A percentile compares a stretch with the other conserved stretches of the same genome.
These are phyloP conservation scores for Euleptes europaea DNA, from an alignment of 2,113 vertebrate species.

Conservation along the genomic window DNA sequence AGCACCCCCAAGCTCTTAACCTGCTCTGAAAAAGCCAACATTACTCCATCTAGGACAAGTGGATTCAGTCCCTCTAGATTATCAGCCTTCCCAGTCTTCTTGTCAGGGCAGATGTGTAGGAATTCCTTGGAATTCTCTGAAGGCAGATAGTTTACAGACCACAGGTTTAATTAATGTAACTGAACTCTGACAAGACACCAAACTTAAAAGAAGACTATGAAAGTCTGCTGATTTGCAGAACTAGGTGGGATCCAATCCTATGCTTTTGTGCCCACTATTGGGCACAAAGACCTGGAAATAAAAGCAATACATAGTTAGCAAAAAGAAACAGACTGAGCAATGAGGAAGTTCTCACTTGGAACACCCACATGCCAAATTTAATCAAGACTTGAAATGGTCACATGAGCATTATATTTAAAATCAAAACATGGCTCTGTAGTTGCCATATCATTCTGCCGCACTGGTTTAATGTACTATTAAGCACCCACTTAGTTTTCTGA, in stretches of 20 bases:
- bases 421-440: neutral
- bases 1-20: too few species aligned
- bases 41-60: too few species aligned
- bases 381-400: constrained; percentile 13
- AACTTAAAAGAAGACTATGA: constrained; percentile 8
- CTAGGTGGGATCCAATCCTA: constrained; percentile 8
- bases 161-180: neutral
- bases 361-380: constrained; percentile 7
- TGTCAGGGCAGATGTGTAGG: neutral
- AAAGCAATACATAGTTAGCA: neutral
- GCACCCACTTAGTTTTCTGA: constrained; percentile 28
- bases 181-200: constrained; percentile 2
- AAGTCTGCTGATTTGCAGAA: constrained; percentile 31
- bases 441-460: constrained; percentile 17
- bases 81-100: too few species aligned
- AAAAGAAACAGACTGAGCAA: neutral
- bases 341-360: neutral
- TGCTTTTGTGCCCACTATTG: neutral
- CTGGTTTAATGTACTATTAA: constrained; percentile 32
- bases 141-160: neutral
- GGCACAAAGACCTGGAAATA: constrained; percentile 2
- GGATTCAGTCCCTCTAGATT: too few species aligned
- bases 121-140: neutral
- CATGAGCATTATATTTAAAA: neutral
- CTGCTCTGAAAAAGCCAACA: too few species aligned